Evolutionary conservation across 2,113 vertebrate genomes (phyloP).

Genomic region (Callopanchax toddi): DNA sequence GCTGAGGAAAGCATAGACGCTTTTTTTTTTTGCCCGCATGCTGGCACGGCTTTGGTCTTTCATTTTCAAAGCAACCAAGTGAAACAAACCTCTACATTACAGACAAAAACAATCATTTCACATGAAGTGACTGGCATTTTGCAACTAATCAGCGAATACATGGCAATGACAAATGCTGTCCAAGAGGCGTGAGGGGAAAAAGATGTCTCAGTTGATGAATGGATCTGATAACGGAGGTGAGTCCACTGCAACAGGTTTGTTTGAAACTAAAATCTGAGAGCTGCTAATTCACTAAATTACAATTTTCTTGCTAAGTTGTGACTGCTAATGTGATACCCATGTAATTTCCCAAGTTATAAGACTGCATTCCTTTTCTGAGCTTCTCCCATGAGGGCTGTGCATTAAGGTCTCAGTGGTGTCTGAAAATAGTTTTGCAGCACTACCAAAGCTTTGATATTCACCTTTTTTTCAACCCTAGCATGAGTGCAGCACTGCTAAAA

Average conservation of each 20-base stretch:
- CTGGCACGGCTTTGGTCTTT: slow-evolving; percentile 50
- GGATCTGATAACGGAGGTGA: slow-evolving; percentile 16
- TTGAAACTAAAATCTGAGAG: not conserved
- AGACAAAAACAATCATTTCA: slow-evolving; percentile 52
- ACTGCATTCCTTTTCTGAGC: slow-evolving; percentile 10
- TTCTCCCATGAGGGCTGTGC: slow-evolving; percentile 13
- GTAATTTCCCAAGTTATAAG: slow-evolving; percentile 7
- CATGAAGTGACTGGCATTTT: slow-evolving; percentile 48
- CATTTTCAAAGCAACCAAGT: slow-evolving; percentile 57
- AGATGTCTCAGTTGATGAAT: slow-evolving; percentile 25
- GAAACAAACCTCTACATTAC: slow-evolving; percentile 57
- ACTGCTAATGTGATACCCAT: not conserved
- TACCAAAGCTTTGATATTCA: slow-evolving; percentile 25
- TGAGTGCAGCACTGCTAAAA: slow-evolving; percentile 9
- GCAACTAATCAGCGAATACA: slow-evolving; percentile 46
- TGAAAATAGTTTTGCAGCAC: slow-evolving; percentile 15
- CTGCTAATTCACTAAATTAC: slow-evolving; percentile 15
- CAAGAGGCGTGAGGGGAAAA: slow-evolving; percentile 4
- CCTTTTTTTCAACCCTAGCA: slow-evolving; percentile 17
- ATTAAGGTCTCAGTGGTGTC: slow-evolving; percentile 7
- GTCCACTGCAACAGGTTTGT: slow-evolving; percentile 36
- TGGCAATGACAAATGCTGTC: slow-evolving; percentile 33
- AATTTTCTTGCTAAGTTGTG: slow-evolving; percentile 11
- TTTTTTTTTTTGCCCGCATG: slow-evolving; percentile 31
- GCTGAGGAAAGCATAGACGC: slow-evolving; percentile 43